Conservation (phyloP, 2,113 vertebrate species). For the Ptilorrhoa leucosticta region DNA sequence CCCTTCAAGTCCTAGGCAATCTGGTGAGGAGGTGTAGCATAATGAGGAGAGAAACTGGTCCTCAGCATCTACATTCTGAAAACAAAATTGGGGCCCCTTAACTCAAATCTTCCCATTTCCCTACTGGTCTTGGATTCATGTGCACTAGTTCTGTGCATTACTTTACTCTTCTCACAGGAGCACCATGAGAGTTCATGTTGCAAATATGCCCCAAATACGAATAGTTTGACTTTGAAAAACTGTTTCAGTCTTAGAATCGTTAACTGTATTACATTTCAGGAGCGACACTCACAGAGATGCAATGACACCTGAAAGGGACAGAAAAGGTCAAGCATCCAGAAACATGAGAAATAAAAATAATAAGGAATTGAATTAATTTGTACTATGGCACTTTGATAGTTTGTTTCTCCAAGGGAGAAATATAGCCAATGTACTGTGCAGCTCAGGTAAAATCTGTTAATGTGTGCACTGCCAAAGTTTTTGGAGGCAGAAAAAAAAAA, state of each 20-base stretch:
- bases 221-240: not conserved
- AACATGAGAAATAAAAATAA: not conserved
- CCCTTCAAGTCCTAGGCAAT: not conserved
- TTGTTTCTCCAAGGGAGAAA: not conserved
- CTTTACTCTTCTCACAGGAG: not conserved
- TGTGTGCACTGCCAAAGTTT: not conserved
- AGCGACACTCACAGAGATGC: not conserved
- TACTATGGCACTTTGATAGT: not conserved
- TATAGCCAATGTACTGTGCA: not conserved
- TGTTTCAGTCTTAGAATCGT: not conserved
- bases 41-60: not conserved
- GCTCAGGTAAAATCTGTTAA: not conserved
- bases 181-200: not conserved
- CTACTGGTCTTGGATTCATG: not conserved
- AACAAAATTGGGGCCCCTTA: not conserved
- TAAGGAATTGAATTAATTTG: not conserved
- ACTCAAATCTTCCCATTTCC: not conserved
- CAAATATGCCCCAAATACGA: not conserved
- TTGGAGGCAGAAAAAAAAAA: not conserved
- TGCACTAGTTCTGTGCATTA: not conserved
- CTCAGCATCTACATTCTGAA: not conserved
- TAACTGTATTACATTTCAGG: not conserved
- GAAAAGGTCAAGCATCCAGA: not conserved
- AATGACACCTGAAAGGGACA: not conserved
- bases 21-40: not conserved